Percentiles rank a stretch among this genome's conserved stretches.
These are phyloP conservation scores for Chunga burmeisteri DNA, from an alignment of 2,113 vertebrate genomes.

Conservation along the genomic window DNA sequence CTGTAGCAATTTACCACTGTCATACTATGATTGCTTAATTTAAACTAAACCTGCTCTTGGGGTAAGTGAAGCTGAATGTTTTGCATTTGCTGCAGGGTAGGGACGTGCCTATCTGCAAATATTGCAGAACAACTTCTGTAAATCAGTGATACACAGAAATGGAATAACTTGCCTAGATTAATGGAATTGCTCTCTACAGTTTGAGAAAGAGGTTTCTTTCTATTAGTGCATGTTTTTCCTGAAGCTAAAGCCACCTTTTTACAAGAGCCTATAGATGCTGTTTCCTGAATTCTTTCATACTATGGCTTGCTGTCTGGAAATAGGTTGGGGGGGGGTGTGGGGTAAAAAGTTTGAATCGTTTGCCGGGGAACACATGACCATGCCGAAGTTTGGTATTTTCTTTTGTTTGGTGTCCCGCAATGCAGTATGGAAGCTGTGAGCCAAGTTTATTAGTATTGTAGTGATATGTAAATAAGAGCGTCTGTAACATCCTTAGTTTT, in stretches of 20 bases:
- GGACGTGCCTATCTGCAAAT: neutral
- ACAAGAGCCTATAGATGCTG: neutral
- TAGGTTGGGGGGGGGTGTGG: neutral
- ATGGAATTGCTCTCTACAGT: neutral
- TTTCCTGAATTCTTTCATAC: neutral
- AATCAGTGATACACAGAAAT: neutral
- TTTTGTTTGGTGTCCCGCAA: neutral
- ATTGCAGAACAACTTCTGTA: neutral
- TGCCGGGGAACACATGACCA: neutral
- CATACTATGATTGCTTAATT: neutral
- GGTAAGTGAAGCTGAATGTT: neutral
- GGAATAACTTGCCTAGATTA: neutral
- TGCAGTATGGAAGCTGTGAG: neutral
- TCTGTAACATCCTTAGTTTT: neutral
- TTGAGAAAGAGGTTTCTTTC: neutral
- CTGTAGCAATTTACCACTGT: neutral
- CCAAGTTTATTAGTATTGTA: neutral
- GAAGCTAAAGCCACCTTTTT: neutral
- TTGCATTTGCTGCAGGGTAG: neutral
- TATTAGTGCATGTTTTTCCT: neutral
- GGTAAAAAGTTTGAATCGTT: neutral
- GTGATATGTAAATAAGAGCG: neutral
- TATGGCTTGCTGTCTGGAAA: neutral
- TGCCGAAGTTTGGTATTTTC: neutral
- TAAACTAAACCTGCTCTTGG: neutral